Base-by-base conservation (phyloP, 2,797 vertebrate species). In the Picus viridis region DNA sequence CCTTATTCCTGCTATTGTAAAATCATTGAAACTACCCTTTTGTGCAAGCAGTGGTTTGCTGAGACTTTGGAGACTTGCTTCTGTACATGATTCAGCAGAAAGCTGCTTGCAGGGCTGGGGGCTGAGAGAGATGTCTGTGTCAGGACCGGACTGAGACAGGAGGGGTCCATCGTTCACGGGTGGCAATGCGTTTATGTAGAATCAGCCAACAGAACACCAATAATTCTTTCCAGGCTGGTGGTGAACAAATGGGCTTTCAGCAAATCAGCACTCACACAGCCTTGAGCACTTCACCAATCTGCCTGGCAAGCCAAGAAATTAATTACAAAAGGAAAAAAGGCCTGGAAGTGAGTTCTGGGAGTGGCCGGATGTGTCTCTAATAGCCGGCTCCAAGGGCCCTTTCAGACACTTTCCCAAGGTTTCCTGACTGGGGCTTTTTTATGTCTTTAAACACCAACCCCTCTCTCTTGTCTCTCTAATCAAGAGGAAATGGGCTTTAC, bases 401-500 rank as follows among this genome's bases (percentile, higher is more conserved):
- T 94, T 96, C 94, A 94, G 95, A 95, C 92, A 95, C 93, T 97
- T 97, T 96, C 95, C 94, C 95, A 96, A 95, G 90, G 91, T 88
- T 98, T 98, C 97, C 97, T 98, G 97, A 75, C 80, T 93, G 36
- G 36, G 36, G 90, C n/a, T 94, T 94, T 73, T 95, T 92, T 74
- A 86, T 92, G 95, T 95, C 92, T 94, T 94, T 68, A 94, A 94
- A 96, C 84, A 96, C 89, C 74, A 94, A 78, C 92, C 86, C 96
- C 86, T 94, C 65, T 93, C 65, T 75, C n/a, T 41, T 83, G 77
- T 70, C 95, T 94, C 93, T 96, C 95, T 56, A 96, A 97, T 96
- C 95, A 93, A 88, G 91, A 96, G 97, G 97, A 98, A 98, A 97
- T 96, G 94, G 88, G 83, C 71, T 97, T 96, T 95, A 79, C 93